Base-by-base conservation (phyloP, 2,797 vertebrate species). In the Trichosurus vulpecula region DNA sequence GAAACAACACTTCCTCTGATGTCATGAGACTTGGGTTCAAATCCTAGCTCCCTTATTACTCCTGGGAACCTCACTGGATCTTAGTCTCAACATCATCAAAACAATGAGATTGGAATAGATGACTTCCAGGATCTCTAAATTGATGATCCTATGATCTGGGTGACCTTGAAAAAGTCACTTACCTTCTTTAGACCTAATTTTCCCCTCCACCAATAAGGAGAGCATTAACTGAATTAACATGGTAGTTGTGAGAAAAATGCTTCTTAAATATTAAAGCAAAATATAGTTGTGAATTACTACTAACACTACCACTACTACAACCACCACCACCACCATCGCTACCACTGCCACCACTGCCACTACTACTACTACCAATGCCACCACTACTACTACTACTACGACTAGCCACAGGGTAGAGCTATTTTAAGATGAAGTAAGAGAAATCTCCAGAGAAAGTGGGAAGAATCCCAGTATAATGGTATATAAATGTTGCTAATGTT, bases 281-380 rank as follows among this genome's bases (percentile, higher is more conserved):
- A 81, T 10, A 47, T 81, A 81, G 22, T 81, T 81, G 19, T 47
- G 19, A 81, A 47, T 29, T 57, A 22, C 6, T 25, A 1, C 5
- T 13, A n/a, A 0, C 74, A 6, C 8, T 47, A 51, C 6, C 30
- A 6, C 30, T 22, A 57, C 2, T 54, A 14, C 2, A 6, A 52
- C 27, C 11, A 52, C 1, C 11, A 51, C 35, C 47, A n/a, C 4
- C 27, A 52, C 27, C 30, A n/a, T 55, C 0, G 1, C 0, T 5
- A 25, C 14, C 11, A 11, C 11, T 52, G 3, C 22, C 25, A 56
- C 55, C 55, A 56, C 25, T 9, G 6, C 25, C 8, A 10, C 27
- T 27, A 10, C 27, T 13, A 10, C 56, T 6, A 56, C 25, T 2
- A 56, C 55, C 2, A 29, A 2, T 29, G 29, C 27, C 9, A 29